Conservation (phyloP, 2,113 vertebrate species). For the Tympanuchus pallidicinctus region DNA sequence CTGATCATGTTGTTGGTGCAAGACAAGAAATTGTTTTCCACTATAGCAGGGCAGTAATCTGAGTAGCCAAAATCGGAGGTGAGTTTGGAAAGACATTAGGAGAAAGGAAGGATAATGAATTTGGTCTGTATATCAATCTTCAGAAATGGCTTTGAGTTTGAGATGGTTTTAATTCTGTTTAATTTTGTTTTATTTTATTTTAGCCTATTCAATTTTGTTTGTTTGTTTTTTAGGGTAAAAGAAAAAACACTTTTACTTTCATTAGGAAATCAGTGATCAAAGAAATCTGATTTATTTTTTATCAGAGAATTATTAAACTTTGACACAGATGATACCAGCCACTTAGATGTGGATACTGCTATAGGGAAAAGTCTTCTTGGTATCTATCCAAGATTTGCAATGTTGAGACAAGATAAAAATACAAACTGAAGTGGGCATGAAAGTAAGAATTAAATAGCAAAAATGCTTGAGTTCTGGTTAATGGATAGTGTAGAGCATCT, state of each 20-base stretch:
- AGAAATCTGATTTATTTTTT: not conserved
- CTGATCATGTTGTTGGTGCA: not conserved
- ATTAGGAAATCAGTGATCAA: not conserved
- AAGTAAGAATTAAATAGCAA: not conserved
- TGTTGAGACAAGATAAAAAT: not conserved
- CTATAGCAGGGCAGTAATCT: not conserved
- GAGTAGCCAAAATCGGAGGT: not conserved
- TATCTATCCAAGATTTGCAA: not conserved
- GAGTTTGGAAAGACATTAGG: not conserved
- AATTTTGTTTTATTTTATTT: not conserved
- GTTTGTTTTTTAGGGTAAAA: not conserved
- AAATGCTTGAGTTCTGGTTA: not conserved
- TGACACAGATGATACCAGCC: not conserved
- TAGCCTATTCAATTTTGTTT: not conserved
- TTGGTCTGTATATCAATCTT: not conserved
- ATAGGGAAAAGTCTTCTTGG: not conserved
- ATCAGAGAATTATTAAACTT: not conserved
- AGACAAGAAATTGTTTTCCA: not conserved
- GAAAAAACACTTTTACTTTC: not conserved
- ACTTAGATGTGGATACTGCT: not conserved
- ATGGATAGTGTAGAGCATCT: not conserved
- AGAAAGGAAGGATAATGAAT: not conserved
- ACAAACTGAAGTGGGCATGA: not conserved
- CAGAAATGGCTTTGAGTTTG: not conserved
- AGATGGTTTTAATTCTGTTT: not conserved